Conservation (phyloP, 2,888 invertebrate genomes). For the Plebejus argus region DNA sequence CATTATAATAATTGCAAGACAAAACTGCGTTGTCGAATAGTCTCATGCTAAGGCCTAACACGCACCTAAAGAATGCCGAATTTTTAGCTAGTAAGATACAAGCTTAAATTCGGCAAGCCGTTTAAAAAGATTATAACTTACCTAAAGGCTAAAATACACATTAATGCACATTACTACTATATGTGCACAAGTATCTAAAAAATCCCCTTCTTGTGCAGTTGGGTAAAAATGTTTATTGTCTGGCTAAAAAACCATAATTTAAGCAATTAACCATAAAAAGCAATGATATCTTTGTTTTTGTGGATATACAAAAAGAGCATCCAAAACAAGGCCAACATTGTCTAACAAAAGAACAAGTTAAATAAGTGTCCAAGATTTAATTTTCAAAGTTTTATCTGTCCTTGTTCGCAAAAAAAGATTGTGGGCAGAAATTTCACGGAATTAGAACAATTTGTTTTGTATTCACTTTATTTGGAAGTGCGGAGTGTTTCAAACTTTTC, state of each 20-base stretch:
- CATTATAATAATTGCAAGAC: background rate
- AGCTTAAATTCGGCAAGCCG: background rate
- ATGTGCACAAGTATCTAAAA: no score
- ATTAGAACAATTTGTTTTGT: slow-evolving; percentile 31
- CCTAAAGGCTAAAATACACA: no score
- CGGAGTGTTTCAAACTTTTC: slow-evolving; percentile 14
- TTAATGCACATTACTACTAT: no score
- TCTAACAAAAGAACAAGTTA: slow-evolving; percentile 27
- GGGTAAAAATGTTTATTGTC: slow-evolving; percentile 12
- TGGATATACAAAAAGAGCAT: slow-evolving; percentile 16
- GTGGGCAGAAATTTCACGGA: slow-evolving; percentile 18
- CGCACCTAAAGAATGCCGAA: no score
- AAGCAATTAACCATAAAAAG: slow-evolving; percentile 1
- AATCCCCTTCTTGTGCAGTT: background rate
- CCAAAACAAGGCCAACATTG: slow-evolving; percentile 17
- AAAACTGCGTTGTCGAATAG: background rate
- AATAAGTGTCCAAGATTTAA: slow-evolving; percentile 30
- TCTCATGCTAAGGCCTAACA: no score
- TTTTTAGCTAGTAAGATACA: no score
- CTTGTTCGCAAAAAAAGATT: slow-evolving; percentile 30
- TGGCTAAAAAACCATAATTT: background rate
- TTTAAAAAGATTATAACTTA: no score
- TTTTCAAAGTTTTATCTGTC: slow-evolving; percentile 28
- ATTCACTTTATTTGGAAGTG: slow-evolving; percentile 14
- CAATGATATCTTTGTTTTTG: slow-evolving; percentile 21